phyloP scores from a whole-genome alignment of 2,113 vertebrate genomes.

The Xiphias gladius region DNA sequence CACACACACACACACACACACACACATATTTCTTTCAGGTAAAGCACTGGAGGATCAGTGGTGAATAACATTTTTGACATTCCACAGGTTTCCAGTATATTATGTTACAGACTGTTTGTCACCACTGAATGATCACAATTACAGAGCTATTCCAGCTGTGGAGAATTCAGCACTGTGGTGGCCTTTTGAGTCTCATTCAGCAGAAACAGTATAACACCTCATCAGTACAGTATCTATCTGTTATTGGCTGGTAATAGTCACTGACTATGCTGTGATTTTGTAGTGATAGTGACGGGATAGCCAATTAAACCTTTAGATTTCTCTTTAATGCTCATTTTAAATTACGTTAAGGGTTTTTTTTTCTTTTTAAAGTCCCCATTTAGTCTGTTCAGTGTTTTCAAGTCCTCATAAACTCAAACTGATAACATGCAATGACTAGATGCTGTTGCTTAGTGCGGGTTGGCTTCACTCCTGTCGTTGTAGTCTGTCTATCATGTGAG shows the following conservation, averaged over 20 bases:
- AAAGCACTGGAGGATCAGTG: neutral
- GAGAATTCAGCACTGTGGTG: neutral
- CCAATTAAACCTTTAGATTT: too few species aligned
- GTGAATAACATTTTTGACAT: constrained; percentile 52
- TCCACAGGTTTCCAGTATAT: constrained; percentile 35
- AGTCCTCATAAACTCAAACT: too few species aligned
- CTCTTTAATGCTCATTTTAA: too few species aligned
- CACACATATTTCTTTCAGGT: neutral
- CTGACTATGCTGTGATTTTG: too few species aligned
- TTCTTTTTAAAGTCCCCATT: too few species aligned
- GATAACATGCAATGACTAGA: too few species aligned
- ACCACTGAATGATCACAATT: neutral
- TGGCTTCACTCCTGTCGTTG: constrained; percentile 4
- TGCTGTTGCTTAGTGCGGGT: too few species aligned
- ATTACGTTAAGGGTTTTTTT: too few species aligned
- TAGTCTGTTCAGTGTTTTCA: too few species aligned
- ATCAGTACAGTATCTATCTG: neutral
- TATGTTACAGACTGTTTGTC: constrained; percentile 32
- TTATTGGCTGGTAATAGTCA: too few species aligned
- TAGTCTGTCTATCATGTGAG: constrained; percentile 24
- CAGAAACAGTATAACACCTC: neutral
- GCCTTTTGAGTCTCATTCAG: neutral
- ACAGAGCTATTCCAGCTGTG: neutral
- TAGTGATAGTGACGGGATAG: too few species aligned
- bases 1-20: constrained; percentile 14